Conservation (phyloP, 2,888 invertebrate species). For the Pachycephus smyrnensis region DNA sequence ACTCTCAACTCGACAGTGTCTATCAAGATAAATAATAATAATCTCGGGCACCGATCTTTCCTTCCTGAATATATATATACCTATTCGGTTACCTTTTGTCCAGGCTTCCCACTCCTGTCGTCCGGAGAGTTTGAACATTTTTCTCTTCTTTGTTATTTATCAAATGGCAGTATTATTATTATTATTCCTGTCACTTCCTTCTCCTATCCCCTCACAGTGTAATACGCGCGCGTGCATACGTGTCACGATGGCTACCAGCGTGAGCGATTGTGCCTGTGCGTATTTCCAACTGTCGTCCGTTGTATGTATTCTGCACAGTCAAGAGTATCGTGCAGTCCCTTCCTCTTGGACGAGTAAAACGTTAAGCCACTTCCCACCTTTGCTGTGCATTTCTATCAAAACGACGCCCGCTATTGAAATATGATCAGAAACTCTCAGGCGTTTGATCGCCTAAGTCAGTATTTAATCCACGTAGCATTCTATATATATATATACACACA, state of each 20-base stretch:
- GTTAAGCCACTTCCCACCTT: background rate
- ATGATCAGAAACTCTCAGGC: background rate
- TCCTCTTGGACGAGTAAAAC: constrained; percentile 3
- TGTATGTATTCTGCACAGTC: constrained; percentile 1
- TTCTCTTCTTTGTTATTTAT: constrained; percentile 18
- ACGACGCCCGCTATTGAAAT: background rate
- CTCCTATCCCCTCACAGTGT: background rate
- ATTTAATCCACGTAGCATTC: background rate
- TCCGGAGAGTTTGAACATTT: constrained; percentile 60
- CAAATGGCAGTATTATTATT: background rate
- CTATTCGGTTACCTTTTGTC: constrained; percentile 55
- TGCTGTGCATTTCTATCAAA: background rate
- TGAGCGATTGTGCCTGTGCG: background rate
- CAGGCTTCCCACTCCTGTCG: constrained; percentile 59
- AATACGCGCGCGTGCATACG: background rate
- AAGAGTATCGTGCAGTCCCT: background rate
- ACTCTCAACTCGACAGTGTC: background rate
- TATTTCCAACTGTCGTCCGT: background rate
- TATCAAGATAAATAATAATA: background rate
- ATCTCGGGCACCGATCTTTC: background rate
- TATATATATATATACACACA: no score
- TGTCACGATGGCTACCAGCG: background rate
- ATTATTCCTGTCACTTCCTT: background rate
- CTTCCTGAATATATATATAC: background rate
- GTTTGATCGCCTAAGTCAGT: background rate